phyloP scores from a whole-genome alignment of 1,140 invertebrate species.

The Chironomus striatipennis region DNA sequence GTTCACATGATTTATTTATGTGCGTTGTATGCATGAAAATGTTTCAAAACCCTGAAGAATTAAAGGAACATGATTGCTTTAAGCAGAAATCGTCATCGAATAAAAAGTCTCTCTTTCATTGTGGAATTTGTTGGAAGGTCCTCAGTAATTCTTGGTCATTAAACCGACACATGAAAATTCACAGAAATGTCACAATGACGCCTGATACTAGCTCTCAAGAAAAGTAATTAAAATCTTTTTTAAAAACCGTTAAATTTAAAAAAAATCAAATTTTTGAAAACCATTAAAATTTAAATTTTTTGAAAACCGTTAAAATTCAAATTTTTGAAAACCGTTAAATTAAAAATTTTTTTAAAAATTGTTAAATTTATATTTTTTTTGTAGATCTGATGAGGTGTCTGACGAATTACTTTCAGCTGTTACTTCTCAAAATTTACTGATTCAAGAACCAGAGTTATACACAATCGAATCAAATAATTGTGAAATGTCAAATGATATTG shows the following conservation, averaged over 20 bases:
- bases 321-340: no score
- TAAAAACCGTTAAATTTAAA: no score
- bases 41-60: not conserved
- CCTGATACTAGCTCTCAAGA: not conserved
- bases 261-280: no score
- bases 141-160: slow-evolving; percentile 25
- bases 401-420: not conserved
- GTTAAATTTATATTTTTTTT: not conserved
- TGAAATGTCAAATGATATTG: not conserved
- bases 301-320: no score
- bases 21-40: slow-evolving; percentile 21
- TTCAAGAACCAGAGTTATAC: not conserved
- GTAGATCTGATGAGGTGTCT: not conserved
- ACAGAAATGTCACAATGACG: not conserved
- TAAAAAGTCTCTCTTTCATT: slow-evolving; percentile 22
- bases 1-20: slow-evolving; percentile 24
- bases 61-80: slow-evolving; percentile 22
- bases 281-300: no score
- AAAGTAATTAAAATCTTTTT: not conserved
- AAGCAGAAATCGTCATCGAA: not conserved
- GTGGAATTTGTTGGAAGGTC: slow-evolving; percentile 22
- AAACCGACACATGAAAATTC: slow-evolving; percentile 26
- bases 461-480: slow-evolving; percentile 9
- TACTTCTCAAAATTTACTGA: not conserved
- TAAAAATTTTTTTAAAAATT: not conserved